Evolutionary conservation across 2,113 vertebrate genomes (phyloP).

Genomic region (Solenodon paradoxus): DNA sequence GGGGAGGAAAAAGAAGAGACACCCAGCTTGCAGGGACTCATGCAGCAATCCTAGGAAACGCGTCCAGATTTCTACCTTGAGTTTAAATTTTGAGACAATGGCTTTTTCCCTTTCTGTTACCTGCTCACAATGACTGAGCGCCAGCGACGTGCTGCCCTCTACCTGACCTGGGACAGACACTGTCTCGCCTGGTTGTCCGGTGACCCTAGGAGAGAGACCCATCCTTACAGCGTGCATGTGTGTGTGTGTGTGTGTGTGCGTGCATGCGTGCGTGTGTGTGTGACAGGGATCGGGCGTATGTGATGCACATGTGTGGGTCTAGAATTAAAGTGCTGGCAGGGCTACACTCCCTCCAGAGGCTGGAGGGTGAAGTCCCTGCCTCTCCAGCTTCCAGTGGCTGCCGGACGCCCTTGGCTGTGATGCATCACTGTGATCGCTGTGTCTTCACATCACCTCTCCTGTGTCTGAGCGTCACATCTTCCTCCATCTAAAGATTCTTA

Average conservation of each 20-base stretch:
- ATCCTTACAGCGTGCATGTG: not conserved
- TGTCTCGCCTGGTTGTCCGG: not conserved
- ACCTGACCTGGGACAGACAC: not conserved
- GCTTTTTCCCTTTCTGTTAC: not conserved
- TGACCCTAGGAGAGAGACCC: rapidly evolving
- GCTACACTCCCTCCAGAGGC: not conserved
- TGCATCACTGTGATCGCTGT: not conserved
- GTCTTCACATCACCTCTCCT: rapidly evolving
- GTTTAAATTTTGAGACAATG: not conserved
- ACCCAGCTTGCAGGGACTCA: too few species aligned
- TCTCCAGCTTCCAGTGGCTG: not conserved
- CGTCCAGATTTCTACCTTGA: rapidly evolving
- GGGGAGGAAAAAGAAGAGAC: too few species aligned
- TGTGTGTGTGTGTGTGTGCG: too few species aligned
- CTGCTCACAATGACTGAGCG: not conserved
- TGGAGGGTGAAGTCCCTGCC: not conserved
- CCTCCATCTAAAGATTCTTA: not conserved
- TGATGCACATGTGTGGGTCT: not conserved
- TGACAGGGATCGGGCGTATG: too few species aligned
- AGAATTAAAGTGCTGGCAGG: not conserved
- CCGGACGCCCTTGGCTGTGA: not conserved
- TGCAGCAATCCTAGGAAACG: too few species aligned
- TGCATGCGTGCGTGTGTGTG: not conserved
- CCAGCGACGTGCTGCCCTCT: not conserved
- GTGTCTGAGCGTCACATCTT: not conserved